A percentile compares a stretch with the other conserved stretches of the same genome.
Evolutionary conservation across 1,140 invertebrate species (phyloP).

Genomic region (Camponotus vicinus): DNA sequence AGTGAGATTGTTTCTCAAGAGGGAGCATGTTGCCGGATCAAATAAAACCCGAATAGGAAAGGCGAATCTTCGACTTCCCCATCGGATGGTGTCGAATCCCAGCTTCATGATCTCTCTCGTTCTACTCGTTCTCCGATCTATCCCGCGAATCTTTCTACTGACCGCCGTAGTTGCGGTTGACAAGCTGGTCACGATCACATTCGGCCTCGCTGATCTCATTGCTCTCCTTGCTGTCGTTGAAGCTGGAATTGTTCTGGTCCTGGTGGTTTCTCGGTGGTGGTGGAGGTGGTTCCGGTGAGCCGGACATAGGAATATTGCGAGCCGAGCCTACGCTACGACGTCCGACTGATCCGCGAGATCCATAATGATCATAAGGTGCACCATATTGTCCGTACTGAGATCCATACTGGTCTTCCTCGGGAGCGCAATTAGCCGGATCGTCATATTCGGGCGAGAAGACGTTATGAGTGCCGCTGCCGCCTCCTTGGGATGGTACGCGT

Average conservation of each 20-base stretch:
- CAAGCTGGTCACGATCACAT: conserved; percentile 93
- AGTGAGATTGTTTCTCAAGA: not conserved
- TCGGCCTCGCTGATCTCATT: conserved; percentile 97
- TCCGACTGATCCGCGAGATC: conserved; percentile 92
- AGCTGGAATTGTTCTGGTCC: conserved; percentile 91
- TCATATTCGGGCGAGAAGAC: conserved; percentile 93
- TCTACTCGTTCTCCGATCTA: conserved; percentile 39
- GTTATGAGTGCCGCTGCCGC: conserved; percentile 82
- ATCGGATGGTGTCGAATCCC: not conserved
- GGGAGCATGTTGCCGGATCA: conserved; percentile 2
- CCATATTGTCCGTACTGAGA: conserved; percentile 93
- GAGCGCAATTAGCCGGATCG: conserved; percentile 95
- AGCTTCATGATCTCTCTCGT: conserved; percentile 3
- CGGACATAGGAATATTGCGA: conserved; percentile 89
- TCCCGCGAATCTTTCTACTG: conserved; percentile 81
- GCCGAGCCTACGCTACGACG: conserved; percentile 90
- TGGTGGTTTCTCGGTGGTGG: conserved; percentile 91
- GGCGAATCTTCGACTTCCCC: not conserved
- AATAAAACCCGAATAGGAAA: not conserved
- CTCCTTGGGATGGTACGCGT: conserved; percentile 86
- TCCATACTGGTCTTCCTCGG: conserved; percentile 95
- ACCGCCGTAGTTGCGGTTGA: conserved; percentile 92
- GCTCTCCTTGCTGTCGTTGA: conserved; percentile 96
- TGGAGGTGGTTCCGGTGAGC: conserved; percentile 93
- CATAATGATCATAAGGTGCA: conserved; percentile 95